These are phyloP conservation scores for Berghia stephanieae DNA, from an alignment of 1,140 invertebrate genomes.

Conservation along the genomic window DNA sequence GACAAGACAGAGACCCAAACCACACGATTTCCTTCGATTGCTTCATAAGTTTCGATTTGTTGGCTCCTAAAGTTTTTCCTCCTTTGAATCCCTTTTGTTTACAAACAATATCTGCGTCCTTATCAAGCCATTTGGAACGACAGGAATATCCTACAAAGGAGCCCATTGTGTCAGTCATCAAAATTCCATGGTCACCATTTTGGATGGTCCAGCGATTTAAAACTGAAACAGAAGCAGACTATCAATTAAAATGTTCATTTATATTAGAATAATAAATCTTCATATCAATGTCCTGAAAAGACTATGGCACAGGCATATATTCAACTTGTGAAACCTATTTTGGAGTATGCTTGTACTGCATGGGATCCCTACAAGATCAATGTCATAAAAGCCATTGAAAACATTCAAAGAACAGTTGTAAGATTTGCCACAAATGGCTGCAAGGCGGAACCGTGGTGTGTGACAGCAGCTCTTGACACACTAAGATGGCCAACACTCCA, in stretches of 20 bases:
- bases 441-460: no score
- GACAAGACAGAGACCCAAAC: conserved; percentile 45
- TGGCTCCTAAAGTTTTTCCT: conserved; percentile 45
- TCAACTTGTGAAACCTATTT: no score
- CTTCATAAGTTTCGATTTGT: neutral
- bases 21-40: conserved; percentile 17
- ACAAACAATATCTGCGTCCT: conserved; percentile 50
- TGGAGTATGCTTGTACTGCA: no score
- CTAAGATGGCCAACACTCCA: no score
- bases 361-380: no score
- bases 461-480: no score
- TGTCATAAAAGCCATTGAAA: no score
- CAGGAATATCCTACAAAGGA: conserved; percentile 47
- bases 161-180: conserved; percentile 44
- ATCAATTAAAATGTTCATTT: neutral
- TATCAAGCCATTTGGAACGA: conserved; percentile 44
- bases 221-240: conserved; percentile 36
- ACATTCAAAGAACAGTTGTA: neutral
- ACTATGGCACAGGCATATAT: no score
- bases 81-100: conserved; percentile 39
- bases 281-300: no score
- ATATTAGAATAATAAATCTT: neutral
- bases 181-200: conserved; percentile 41
- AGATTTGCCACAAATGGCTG: no score
- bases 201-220: conserved; percentile 37